A percentile compares a stretch with the other conserved stretches of the same genome.
Evolutionary conservation across 2,888 invertebrate species (phyloP).

Genomic region (Anarsia innoxiella): DNA sequence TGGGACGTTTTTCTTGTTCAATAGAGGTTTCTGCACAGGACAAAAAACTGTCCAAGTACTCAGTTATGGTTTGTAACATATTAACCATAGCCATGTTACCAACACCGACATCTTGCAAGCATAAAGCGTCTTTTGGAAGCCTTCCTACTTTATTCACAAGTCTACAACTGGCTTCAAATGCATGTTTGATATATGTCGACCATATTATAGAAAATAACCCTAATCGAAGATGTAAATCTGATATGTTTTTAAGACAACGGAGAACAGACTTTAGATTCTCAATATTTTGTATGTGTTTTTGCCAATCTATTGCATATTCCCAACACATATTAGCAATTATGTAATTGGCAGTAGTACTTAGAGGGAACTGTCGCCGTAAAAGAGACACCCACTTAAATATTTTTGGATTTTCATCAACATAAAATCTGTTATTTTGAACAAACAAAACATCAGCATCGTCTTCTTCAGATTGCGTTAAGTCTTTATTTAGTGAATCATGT

Average conservation of each 20-base stretch:
- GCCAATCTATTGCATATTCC: conserved; percentile 94
- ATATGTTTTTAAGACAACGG: conserved; percentile 79
- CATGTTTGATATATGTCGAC: conserved; percentile 90
- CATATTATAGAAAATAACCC: conserved; percentile 91
- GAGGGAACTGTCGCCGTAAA: conserved; percentile 87
- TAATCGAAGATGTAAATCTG: conserved; percentile 79
- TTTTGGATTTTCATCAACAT: conserved; percentile 56
- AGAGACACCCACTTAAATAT: conserved; percentile 78
- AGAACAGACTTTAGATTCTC: conserved; percentile 82
- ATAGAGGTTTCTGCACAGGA: conserved; percentile 50
- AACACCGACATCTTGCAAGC: conserved; percentile 84
- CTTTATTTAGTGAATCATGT: conserved; percentile 24
- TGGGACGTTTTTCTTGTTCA: conserved; percentile 47
- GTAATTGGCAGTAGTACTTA: conserved; percentile 86
- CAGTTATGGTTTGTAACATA: conserved; percentile 61
- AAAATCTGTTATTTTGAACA: conserved; percentile 46
- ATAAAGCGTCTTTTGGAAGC: conserved; percentile 88
- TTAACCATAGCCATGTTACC: conserved; percentile 76
- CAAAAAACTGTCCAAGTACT: conserved; percentile 65
- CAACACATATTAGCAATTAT: conserved; percentile 91
- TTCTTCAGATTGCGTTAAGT: conserved; percentile 30
- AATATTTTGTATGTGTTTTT: conserved; percentile 81
- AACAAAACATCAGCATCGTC: conserved; percentile 42
- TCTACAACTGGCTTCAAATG: conserved; percentile 83
- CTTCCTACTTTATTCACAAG: conserved; percentile 88